Conservation (phyloP, 2,113 vertebrate species). For the Hippolais icterina region DNA sequence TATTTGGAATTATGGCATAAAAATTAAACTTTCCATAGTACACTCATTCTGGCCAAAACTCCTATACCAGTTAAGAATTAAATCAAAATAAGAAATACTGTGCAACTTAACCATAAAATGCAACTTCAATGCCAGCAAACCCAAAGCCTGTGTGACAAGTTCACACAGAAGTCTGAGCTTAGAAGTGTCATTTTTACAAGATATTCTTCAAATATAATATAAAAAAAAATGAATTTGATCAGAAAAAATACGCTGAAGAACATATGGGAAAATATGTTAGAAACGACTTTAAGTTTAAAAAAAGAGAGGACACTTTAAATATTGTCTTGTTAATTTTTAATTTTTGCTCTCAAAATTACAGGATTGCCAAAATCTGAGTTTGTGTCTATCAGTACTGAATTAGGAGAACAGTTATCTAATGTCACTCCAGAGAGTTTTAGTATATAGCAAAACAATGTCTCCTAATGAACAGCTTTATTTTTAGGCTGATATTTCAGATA, state of each 20-base stretch:
- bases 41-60: background rate
- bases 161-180: background rate
- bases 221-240: background rate
- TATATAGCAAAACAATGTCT: background rate
- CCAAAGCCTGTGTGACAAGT: background rate
- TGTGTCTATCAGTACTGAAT: background rate
- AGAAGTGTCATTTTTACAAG: background rate
- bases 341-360: background rate
- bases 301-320: background rate
- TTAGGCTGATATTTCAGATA: background rate
- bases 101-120: background rate
- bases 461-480: background rate
- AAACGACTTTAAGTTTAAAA: background rate
- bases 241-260: background rate
- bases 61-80: background rate
- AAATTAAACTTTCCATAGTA: background rate
- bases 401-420: background rate
- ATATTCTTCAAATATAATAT: background rate
- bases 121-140: background rate
- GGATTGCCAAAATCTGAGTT: background rate
- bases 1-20: background rate
- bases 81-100: background rate
- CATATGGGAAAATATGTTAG: background rate
- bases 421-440: background rate
- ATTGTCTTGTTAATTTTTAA: background rate